Conservation (phyloP, 1,140 invertebrate species). For the Planococcus citri region DNA sequence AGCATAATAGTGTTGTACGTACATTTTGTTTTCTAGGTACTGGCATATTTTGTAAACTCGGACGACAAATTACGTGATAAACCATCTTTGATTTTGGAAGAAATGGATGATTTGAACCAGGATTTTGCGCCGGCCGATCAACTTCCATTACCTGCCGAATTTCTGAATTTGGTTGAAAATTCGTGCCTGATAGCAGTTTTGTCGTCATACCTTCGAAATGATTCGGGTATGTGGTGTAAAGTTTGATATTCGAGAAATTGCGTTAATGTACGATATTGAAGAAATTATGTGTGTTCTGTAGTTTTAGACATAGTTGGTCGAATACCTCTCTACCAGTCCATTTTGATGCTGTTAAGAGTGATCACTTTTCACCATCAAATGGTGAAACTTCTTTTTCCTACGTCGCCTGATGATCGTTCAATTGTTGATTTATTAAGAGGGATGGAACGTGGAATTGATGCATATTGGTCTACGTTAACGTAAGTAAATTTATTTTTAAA, state of each 20-base stretch:
- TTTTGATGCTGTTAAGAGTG: conserved; percentile 66
- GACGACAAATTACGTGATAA: background rate
- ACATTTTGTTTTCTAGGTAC: background rate
- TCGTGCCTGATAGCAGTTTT: conserved; percentile 78
- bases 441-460: conserved; percentile 84
- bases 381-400: conserved; percentile 51
- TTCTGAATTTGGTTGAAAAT: conserved; percentile 59
- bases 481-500: too few species aligned
- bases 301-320: conserved; percentile 90
- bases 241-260: background rate
- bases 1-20: too few species aligned
- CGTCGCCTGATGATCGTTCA: conserved; percentile 33
- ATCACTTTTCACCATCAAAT: conserved; percentile 56
- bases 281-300: too few species aligned
- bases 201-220: conserved; percentile 83
- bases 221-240: conserved; percentile 50
- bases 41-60: background rate
- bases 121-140: conserved; percentile 33
- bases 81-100: background rate
- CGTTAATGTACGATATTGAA: conserved; percentile 25
- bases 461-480: conserved; percentile 41
- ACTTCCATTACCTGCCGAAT: conserved; percentile 50
- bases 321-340: conserved; percentile 76
- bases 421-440: conserved; percentile 58
- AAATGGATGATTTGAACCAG: background rate